Evolutionary conservation across 2,113 vertebrate species (phyloP).

Genomic region (Marcusenius ussheri): DNA sequence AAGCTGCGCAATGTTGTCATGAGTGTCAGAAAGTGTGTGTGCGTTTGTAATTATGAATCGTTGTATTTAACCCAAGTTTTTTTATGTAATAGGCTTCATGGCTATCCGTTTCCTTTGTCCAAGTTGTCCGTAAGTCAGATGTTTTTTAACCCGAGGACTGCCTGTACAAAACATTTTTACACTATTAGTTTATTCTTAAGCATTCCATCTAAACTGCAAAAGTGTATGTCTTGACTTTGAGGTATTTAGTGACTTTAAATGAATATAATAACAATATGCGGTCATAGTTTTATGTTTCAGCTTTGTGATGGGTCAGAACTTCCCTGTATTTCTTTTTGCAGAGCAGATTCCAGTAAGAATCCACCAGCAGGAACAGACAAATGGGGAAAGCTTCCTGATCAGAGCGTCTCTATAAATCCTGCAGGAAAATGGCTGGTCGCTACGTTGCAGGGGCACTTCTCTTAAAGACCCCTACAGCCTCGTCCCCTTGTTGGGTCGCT

Average conservation of each 20-base stretch:
- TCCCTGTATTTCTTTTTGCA: background rate
- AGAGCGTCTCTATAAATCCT: background rate
- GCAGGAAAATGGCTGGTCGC: background rate
- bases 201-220: background rate
- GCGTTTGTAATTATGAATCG: background rate
- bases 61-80: background rate
- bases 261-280: background rate
- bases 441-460: background rate
- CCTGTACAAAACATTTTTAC: background rate
- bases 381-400: background rate
- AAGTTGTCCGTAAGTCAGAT: background rate
- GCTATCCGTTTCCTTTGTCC: background rate
- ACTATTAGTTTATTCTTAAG: background rate
- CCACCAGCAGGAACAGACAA: background rate
- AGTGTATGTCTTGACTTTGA: background rate
- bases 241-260: background rate
- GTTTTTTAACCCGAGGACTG: background rate
- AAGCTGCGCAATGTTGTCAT: background rate
- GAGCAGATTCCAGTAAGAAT: background rate
- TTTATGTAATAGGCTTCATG: background rate
- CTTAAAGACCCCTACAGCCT: background rate
- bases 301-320: background rate
- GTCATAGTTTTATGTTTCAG: background rate
- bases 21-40: background rate
- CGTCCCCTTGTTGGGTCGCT: background rate